phyloP scores from a whole-genome alignment of 2,797 vertebrate species.

The Nannoperca australis region DNA sequence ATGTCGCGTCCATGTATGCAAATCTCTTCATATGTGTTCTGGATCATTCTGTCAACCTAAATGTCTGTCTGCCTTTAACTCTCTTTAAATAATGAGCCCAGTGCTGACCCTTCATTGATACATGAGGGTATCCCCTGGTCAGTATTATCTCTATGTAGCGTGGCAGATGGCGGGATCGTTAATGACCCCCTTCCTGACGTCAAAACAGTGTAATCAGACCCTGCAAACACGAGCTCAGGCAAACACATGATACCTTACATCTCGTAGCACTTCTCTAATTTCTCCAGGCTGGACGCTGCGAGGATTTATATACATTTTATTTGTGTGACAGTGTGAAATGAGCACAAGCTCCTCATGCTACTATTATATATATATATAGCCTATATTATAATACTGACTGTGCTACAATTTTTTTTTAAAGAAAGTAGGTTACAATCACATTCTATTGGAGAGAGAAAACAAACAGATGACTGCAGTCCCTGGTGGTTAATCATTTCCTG shows the following conservation, averaged over 20 bases:
- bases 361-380: background rate
- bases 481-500: conserved; percentile 44
- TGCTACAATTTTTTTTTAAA: background rate
- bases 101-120: conserved; percentile 28
- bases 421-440: conserved; percentile 71
- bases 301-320: conserved; percentile 56
- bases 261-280: conserved; percentile 57
- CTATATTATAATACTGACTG: background rate
- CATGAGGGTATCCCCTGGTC: conserved; percentile 59
- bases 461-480: conserved; percentile 59
- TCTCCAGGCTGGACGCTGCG: conserved; percentile 29
- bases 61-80: background rate
- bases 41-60: conserved; percentile 13
- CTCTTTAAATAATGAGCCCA: conserved; percentile 24
- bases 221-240: conserved; percentile 58
- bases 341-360: conserved; percentile 2
- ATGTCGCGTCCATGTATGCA: background rate
- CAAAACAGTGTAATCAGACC: conserved; percentile 75
- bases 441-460: conserved; percentile 35
- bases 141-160: conserved; percentile 14
- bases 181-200: conserved; percentile 63
- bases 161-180: conserved; percentile 64
- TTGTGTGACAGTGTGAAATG: conserved; percentile 42
- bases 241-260: conserved; percentile 64
- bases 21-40: background rate